These are phyloP conservation scores for Pagrus major DNA, from an alignment of 2,113 vertebrate species.

Conservation along the genomic window DNA sequence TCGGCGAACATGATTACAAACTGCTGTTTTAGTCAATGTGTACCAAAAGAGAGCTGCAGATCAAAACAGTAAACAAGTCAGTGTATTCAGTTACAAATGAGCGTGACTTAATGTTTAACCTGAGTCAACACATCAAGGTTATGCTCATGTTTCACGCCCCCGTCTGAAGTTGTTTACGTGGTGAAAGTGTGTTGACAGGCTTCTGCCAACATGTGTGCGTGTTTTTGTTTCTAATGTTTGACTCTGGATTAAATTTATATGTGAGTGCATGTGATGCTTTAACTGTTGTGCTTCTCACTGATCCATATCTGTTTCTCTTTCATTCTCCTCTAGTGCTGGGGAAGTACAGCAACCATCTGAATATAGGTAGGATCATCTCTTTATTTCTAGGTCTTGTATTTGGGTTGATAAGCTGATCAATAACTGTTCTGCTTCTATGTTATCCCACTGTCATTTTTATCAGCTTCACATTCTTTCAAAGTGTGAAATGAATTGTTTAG, in stretches of 20 bases:
- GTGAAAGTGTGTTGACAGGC: constrained; percentile 1
- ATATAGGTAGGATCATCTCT: constrained; percentile 87
- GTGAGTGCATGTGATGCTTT: neutral
- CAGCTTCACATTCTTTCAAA: neutral
- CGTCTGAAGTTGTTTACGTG: constrained; percentile 9
- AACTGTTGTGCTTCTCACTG: constrained; percentile 4
- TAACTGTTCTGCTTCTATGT: neutral
- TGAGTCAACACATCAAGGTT: constrained; percentile 63
- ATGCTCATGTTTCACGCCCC: constrained; percentile 26
- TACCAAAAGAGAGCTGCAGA: constrained; percentile 34
- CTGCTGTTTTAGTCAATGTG: constrained; percentile 53
- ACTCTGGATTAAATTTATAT: neutral
- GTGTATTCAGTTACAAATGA: constrained; percentile 52
- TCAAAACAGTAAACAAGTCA: constrained; percentile 25
- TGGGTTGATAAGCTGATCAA: neutral
- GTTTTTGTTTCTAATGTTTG: constrained; percentile 12
- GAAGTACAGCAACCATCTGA: constrained; percentile 93
- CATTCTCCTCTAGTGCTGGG: constrained; percentile 88
- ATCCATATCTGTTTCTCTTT: constrained; percentile 27
- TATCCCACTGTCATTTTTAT: neutral
- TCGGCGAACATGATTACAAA: constrained; percentile 25
- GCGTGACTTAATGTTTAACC: constrained; percentile 67
- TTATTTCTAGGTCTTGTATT: neutral
- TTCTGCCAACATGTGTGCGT: neutral
- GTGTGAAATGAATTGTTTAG: neutral